Evolutionary conservation across 2,888 invertebrate genomes (phyloP), one percentile per base, ranked within the genome.

Genomic region (Mythimna albipuncta): DNA sequence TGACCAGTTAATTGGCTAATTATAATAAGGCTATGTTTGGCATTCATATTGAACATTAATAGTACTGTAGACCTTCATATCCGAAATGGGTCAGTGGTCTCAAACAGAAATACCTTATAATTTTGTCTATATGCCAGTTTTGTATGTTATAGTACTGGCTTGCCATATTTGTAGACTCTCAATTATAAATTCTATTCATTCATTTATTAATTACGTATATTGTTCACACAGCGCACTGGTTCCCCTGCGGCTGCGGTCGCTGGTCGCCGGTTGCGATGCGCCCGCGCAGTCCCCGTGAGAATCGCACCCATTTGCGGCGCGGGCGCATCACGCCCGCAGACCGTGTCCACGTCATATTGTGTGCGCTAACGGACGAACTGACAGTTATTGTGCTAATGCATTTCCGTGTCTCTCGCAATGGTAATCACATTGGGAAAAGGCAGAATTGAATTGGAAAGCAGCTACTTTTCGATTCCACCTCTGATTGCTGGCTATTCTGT

Each of bases 351-450:
- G 85, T 89, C 89, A 90, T 89, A 91, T 88, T 88, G 89, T 89
- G 84, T 87, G 82, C 87, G 84, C 83, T 89, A 90, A 89, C 91
- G 91, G 91, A 89, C 85, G 74, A 81, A 85, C 85, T 83, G 89
- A 90, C 91, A 90, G 91, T 91, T 91, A 92, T 90, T 89, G 89
- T 89, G 88, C 89, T 89, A 88, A 90, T 91, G 89, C 89, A 90
- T 89, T 92, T 92, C 91, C 89, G 86, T 85, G 83, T 85, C 83
- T 81, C 76, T 75, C 73, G 84, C 69, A 84, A 82, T 84, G 76
- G 69, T 75, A 79, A 84, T 85, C 84, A 82, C 80, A 83, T 84
- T 83, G 85, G 79, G 64, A 82, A 81, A 79, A 75, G 64, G 70
- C 21, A 64, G 70, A 80, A 85, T 85, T 85, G 81, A 85, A 85